Conservation (phyloP, 1,140 invertebrate species). For the Ephestia elutella region DNA sequence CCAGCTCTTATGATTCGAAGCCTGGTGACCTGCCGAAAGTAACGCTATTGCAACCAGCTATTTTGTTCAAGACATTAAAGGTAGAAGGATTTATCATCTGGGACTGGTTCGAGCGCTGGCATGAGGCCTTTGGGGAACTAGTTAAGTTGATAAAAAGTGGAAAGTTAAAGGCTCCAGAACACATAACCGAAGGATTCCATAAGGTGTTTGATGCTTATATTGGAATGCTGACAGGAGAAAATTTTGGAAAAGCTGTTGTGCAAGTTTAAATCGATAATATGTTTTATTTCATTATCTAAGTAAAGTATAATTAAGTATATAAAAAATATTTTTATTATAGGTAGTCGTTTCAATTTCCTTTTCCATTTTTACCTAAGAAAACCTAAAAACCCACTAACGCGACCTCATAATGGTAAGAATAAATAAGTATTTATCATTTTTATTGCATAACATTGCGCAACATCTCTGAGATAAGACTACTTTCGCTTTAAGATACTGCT, state of each 20-base stretch:
- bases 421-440: too few relatives aligned
- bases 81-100: constrained; percentile 3
- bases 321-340: too few relatives aligned
- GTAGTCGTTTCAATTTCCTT: too few relatives aligned
- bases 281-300: too few relatives aligned
- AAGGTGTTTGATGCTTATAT: constrained; percentile 75
- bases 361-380: too few relatives aligned
- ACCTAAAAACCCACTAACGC: too few relatives aligned
- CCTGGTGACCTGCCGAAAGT: background rate
- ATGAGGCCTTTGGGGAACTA: background rate
- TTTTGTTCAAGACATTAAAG: constrained; percentile 4
- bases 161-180: constrained; percentile 72
- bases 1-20: background rate
- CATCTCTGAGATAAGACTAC: too few relatives aligned
- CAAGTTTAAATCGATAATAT: background rate
- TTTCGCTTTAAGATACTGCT: too few relatives aligned
- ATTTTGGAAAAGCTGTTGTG: constrained; percentile 76
- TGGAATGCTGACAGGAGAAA: constrained; percentile 73
- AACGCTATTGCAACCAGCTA: constrained; percentile 3
- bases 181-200: constrained; percentile 75
- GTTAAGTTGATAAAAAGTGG: constrained; percentile 67
- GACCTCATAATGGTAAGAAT: too few relatives aligned
- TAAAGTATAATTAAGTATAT: too few relatives aligned
- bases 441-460: too few relatives aligned
- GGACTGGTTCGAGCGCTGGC: background rate